Conservation (phyloP, 1,140 invertebrate genomes). For the Gonioctena quinquepunctata region DNA sequence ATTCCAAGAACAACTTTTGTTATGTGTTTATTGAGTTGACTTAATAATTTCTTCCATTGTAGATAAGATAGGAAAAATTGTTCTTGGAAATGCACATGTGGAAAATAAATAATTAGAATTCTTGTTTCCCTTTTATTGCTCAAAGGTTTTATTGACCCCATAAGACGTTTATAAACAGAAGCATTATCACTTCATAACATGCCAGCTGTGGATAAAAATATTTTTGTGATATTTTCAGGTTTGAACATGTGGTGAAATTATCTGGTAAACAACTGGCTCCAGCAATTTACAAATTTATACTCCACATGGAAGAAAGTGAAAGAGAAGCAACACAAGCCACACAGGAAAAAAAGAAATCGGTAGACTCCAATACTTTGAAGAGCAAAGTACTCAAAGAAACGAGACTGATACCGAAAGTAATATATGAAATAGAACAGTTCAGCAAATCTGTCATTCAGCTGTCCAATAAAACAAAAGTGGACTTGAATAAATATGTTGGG, state of each 20-base stretch:
- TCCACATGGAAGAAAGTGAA: slow-evolving; percentile 58
- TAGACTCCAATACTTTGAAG: slow-evolving; percentile 55
- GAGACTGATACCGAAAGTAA: slow-evolving; percentile 61
- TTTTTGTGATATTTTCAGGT: slow-evolving; percentile 56
- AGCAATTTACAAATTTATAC: slow-evolving; percentile 61
- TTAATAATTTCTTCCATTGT: too few species aligned
- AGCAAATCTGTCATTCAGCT: slow-evolving; percentile 62
- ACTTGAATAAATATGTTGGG: slow-evolving; percentile 61
- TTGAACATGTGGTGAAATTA: slow-evolving; percentile 62
- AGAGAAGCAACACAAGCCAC: slow-evolving; percentile 50
- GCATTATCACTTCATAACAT: too few species aligned
- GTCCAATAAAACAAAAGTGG: slow-evolving; percentile 62
- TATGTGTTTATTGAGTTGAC: too few species aligned
- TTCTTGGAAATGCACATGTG: too few species aligned
- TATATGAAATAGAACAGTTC: slow-evolving; percentile 65
- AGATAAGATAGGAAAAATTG: too few species aligned
- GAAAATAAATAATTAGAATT: too few species aligned
- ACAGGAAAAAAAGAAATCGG: slow-evolving; percentile 44
- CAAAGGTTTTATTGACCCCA: too few species aligned
- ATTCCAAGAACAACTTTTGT: too few species aligned
- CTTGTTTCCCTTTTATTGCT: too few species aligned
- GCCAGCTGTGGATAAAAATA: too few species aligned
- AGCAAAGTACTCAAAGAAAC: slow-evolving; percentile 65
- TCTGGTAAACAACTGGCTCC: slow-evolving; percentile 62
- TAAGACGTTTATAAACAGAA: too few species aligned